Evolutionary conservation across 2,888 invertebrate species (phyloP).

Genomic region (Himalopsyche anomala): DNA sequence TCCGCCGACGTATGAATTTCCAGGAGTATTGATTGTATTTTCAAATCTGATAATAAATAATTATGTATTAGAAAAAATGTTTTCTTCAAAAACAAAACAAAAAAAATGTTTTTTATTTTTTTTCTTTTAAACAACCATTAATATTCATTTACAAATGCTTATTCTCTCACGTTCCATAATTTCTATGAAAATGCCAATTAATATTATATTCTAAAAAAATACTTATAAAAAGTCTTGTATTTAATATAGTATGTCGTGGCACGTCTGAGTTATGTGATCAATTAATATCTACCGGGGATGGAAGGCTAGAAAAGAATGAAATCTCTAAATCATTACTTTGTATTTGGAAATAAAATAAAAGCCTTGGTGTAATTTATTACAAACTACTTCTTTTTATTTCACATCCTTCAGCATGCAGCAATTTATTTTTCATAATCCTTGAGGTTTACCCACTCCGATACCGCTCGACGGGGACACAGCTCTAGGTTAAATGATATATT

Average conservation of each 20-base stretch:
- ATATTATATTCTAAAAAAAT: slow-evolving; percentile 64
- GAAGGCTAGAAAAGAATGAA: slow-evolving; percentile 67
- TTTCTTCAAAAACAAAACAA: slow-evolving; percentile 47
- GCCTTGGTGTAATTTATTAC: slow-evolving; percentile 79
- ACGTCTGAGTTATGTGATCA: slow-evolving; percentile 62
- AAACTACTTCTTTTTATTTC: slow-evolving; percentile 57
- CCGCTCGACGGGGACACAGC: no score
- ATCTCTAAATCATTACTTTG: slow-evolving; percentile 72
- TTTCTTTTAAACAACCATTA: slow-evolving; percentile 54
- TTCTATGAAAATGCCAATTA: slow-evolving; percentile 65
- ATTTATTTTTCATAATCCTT: neutral
- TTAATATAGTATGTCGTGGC: slow-evolving; percentile 60
- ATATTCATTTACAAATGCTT: slow-evolving; percentile 49
- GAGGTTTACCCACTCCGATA: no score
- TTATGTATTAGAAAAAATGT: slow-evolving; percentile 49
- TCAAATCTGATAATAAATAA: slow-evolving; percentile 24
- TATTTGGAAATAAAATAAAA: slow-evolving; percentile 77
- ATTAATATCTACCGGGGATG: slow-evolving; percentile 52
- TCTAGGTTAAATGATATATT: no score
- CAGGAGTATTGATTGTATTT: slow-evolving; percentile 24
- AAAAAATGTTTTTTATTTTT: slow-evolving; percentile 47
- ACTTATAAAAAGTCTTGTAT: slow-evolving; percentile 59
- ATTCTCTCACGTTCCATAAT: slow-evolving; percentile 61
- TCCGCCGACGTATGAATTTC: slow-evolving; percentile 33
- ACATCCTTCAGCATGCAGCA: slow-evolving; percentile 47